Evolutionary conservation across 2,797 vertebrate species (phyloP).

Genomic region (Micropoecilia bifurca): DNA sequence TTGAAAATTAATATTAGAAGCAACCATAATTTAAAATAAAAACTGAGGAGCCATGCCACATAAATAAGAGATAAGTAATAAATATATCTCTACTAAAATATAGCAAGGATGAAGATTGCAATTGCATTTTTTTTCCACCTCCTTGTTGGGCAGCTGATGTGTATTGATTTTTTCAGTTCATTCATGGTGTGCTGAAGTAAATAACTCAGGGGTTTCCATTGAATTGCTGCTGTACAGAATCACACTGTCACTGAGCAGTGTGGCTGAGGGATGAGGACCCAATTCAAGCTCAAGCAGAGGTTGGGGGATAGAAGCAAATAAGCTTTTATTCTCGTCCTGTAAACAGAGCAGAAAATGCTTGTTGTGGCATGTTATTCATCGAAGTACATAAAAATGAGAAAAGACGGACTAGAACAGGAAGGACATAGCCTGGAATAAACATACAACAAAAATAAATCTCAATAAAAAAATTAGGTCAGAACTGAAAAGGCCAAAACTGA

Average conservation of each 20-base stretch:
- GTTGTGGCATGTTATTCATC: neutral
- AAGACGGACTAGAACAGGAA: neutral
- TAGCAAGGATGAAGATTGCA: constrained; percentile 14
- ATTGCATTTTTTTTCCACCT: constrained; percentile 34
- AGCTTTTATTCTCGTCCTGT: neutral
- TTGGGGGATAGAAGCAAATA: neutral
- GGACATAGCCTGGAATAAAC: neutral
- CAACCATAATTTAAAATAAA: constrained; percentile 6
- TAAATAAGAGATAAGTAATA: constrained; percentile 7
- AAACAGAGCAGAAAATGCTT: neutral
- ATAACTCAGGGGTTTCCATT: constrained; percentile 26
- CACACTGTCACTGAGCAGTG: constrained; percentile 3
- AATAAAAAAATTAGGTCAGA: neutral
- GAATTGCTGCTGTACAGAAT: constrained; percentile 19
- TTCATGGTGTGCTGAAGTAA: constrained; percentile 42
- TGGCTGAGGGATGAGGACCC: constrained; percentile 1
- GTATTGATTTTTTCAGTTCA: constrained; percentile 49
- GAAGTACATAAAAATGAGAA: neutral
- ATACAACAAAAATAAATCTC: neutral
- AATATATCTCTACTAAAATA: constrained; percentile 23
- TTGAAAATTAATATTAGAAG: constrained; percentile 54
- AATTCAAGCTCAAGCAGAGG: neutral
- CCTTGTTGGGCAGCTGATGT: constrained; percentile 37
- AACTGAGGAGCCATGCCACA: constrained; percentile 19
- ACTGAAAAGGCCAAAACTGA: neutral